Evolutionary conservation across 2,113 vertebrate genomes (phyloP).

Genomic region (Trichechus manatus): DNA sequence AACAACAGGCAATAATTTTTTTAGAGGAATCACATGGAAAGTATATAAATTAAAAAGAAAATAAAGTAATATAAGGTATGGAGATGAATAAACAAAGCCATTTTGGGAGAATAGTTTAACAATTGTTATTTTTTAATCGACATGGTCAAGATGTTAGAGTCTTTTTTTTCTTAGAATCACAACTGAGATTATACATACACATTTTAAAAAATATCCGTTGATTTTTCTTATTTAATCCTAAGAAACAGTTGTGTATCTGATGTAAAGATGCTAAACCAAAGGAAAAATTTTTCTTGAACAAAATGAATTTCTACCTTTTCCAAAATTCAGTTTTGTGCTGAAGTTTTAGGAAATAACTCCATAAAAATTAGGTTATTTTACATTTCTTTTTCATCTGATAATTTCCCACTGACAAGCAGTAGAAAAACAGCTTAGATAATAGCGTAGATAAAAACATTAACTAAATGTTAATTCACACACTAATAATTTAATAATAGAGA

Average conservation of each 20-base stretch:
- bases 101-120: neutral
- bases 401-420: neutral
- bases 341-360: neutral
- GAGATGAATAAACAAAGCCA: neutral
- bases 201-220: neutral
- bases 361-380: neutral
- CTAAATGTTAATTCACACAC: neutral
- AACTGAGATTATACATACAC: neutral
- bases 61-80: neutral
- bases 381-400: neutral
- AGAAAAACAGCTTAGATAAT: neutral
- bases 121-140: neutral
- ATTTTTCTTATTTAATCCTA: neutral
- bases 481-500: conserved; percentile 37
- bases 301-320: neutral
- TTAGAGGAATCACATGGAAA: neutral
- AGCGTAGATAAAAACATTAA: neutral
- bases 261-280: neutral
- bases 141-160: neutral
- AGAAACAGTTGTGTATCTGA: neutral
- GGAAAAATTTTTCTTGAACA: neutral
- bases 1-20: neutral
- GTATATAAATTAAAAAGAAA: neutral
- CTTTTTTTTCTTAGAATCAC: neutral
- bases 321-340: neutral